These are phyloP conservation scores for Tenthredo distinguenda DNA, from an alignment of 2,888 invertebrate species.

Conservation along the genomic window DNA sequence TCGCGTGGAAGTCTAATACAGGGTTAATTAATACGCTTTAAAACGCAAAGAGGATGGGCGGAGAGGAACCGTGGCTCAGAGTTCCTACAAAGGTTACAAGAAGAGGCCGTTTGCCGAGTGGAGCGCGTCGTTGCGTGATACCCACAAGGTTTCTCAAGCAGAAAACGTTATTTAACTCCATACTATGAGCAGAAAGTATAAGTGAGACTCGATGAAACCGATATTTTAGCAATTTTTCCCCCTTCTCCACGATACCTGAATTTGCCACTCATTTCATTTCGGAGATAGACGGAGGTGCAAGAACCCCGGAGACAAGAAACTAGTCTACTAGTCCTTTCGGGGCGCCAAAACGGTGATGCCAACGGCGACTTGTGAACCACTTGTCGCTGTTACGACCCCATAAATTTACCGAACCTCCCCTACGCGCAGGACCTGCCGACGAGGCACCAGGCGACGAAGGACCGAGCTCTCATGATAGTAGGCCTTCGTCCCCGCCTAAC, in stretches of 20 bases:
- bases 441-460: slow-evolving; percentile 56
- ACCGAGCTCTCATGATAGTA: slow-evolving; percentile 9
- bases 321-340: slow-evolving; percentile 67
- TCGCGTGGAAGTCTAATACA: slow-evolving; percentile 75
- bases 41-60: slow-evolving; percentile 66
- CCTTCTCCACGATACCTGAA: not conserved
- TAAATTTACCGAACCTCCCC: slow-evolving; percentile 79
- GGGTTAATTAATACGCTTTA: slow-evolving; percentile 77
- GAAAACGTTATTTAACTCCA: not conserved
- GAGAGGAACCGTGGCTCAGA: slow-evolving; percentile 23
- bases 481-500: slow-evolving; percentile 54
- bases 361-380: slow-evolving; percentile 82
- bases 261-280: not conserved
- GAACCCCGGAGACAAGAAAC: slow-evolving; percentile 39
- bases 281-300: not conserved
- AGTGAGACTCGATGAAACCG: not conserved
- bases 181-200: not conserved
- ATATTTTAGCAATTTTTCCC: not conserved
- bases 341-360: slow-evolving; percentile 82
- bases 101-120: slow-evolving; percentile 30
- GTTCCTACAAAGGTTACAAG: slow-evolving; percentile 55
- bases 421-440: slow-evolving; percentile 59
- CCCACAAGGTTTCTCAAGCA: slow-evolving; percentile 25
- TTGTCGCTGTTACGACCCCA: slow-evolving; percentile 83
- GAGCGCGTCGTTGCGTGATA: slow-evolving; percentile 42